These are phyloP conservation scores for Escarpia spicata DNA, from an alignment of 2,888 invertebrate species.

Conservation along the genomic window DNA sequence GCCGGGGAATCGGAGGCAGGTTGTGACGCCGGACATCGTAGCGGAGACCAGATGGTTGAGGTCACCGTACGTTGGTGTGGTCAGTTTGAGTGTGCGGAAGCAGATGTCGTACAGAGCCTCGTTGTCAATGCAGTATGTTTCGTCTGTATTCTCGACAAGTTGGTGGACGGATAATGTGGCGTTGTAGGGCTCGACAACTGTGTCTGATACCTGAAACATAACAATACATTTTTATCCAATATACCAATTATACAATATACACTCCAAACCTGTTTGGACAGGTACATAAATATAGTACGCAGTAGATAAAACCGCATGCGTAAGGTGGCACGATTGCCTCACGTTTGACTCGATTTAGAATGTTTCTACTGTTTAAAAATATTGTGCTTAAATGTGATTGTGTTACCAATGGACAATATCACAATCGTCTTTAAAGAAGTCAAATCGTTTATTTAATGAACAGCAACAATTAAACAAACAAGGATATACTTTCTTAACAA, in stretches of 20 bases:
- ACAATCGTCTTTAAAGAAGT: neutral
- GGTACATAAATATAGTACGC: neutral
- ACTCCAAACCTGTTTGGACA: neutral
- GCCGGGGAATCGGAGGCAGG: slow-evolving; percentile 65
- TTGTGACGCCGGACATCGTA: slow-evolving; percentile 69
- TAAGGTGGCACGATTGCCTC: neutral
- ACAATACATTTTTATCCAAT: neutral
- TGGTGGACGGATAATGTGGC: slow-evolving; percentile 78
- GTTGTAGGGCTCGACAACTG: slow-evolving; percentile 78
- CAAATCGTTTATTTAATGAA: too few species aligned
- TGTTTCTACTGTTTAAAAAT: neutral
- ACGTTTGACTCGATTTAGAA: neutral
- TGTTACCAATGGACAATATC: neutral
- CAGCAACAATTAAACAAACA: too few species aligned
- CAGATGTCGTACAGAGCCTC: slow-evolving; percentile 90
- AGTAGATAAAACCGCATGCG: neutral
- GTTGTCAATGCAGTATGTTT: slow-evolving; percentile 70
- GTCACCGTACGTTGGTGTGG: slow-evolving; percentile 84
- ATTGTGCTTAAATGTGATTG: neutral
- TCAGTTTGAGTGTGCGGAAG: slow-evolving; percentile 79
- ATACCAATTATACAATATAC: neutral
- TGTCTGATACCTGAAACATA: slow-evolving; percentile 77
- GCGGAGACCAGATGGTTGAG: slow-evolving; percentile 66
- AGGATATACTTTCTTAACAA: neutral
- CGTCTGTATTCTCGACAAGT: slow-evolving; percentile 70